Percentiles rank a stretch among this genome's conserved stretches.
phyloP scores from a whole-genome alignment of 1,140 invertebrate genomes.

The Neuroterus valhalla region DNA sequence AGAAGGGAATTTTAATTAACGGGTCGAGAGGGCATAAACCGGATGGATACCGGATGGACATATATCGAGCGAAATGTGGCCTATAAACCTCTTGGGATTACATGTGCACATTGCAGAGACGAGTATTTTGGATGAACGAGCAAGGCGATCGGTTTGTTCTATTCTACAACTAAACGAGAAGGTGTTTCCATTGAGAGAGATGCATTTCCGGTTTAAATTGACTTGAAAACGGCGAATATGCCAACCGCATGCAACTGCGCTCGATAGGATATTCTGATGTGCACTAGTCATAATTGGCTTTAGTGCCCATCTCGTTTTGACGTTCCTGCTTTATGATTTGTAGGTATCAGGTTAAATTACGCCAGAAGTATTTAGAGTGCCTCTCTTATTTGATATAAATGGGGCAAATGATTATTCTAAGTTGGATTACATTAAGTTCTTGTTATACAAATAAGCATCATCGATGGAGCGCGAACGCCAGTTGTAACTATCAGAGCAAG shows the following conservation, averaged over 20 bases:
- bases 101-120: slow-evolving; percentile 53
- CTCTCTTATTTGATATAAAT: neutral
- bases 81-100: slow-evolving; percentile 70
- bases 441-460: too few species aligned
- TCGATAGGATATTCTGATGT: slow-evolving; percentile 8
- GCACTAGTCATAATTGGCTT: slow-evolving; percentile 15
- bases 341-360: neutral
- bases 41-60: slow-evolving; percentile 48
- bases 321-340: slow-evolving; percentile 21
- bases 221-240: slow-evolving; percentile 20
- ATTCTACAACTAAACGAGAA: slow-evolving; percentile 29
- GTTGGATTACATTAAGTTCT: too few species aligned
- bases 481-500: too few species aligned
- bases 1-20: slow-evolving; percentile 67
- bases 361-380: neutral
- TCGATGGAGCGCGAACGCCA: too few species aligned
- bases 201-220: slow-evolving; percentile 46
- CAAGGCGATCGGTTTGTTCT: slow-evolving; percentile 54
- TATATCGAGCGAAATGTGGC: slow-evolving; percentile 56
- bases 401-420: neutral
- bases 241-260: slow-evolving; percentile 35
- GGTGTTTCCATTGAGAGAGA: slow-evolving; percentile 38
- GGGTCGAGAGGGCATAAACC: slow-evolving; percentile 50
- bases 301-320: slow-evolving; percentile 23
- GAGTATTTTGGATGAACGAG: slow-evolving; percentile 48